phyloP scores from a whole-genome alignment of 2,888 invertebrate species.

The Aelia acuminata region DNA sequence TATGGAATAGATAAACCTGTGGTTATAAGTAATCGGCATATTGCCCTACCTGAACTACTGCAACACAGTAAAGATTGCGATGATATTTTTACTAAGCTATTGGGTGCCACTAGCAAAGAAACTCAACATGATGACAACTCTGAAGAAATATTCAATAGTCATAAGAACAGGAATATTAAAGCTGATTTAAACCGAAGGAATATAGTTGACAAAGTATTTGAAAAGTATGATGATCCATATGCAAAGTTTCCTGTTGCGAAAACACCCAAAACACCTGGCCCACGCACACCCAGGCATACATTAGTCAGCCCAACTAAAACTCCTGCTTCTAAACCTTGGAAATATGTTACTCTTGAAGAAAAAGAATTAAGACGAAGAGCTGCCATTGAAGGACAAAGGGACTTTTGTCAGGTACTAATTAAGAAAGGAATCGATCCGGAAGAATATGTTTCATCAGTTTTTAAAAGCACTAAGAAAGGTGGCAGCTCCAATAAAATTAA shows the following conservation, averaged over 20 bases:
- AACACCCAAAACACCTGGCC: slow-evolving; percentile 16
- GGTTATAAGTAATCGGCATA: neutral
- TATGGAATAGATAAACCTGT: neutral
- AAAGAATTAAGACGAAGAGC: slow-evolving; percentile 18
- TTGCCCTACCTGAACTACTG: neutral
- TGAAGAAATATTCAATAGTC: slow-evolving; percentile 51
- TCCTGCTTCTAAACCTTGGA: neutral
- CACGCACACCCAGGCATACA: neutral
- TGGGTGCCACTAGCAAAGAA: neutral
- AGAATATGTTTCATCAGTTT: slow-evolving; percentile 17
- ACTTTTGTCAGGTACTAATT: neutral
- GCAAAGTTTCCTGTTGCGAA: slow-evolving; percentile 29
- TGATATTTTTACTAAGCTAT: neutral
- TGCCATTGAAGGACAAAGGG: slow-evolving; percentile 44
- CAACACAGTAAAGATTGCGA: slow-evolving; percentile 13
- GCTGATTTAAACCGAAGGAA: neutral
- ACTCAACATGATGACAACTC: slow-evolving; percentile 35
- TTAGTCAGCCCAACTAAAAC: slow-evolving; percentile 34
- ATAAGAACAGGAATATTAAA: neutral
- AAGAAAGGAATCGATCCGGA: slow-evolving; percentile 45
- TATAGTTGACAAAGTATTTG: slow-evolving; percentile 44
- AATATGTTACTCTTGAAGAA: slow-evolving; percentile 39
- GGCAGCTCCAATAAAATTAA: slow-evolving; percentile 41
- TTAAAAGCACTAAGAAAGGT: slow-evolving; percentile 14
- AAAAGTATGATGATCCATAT: slow-evolving; percentile 51